These are phyloP conservation scores for Toxostoma redivivum DNA, from an alignment of 2,113 vertebrate genomes.

Conservation along the genomic window DNA sequence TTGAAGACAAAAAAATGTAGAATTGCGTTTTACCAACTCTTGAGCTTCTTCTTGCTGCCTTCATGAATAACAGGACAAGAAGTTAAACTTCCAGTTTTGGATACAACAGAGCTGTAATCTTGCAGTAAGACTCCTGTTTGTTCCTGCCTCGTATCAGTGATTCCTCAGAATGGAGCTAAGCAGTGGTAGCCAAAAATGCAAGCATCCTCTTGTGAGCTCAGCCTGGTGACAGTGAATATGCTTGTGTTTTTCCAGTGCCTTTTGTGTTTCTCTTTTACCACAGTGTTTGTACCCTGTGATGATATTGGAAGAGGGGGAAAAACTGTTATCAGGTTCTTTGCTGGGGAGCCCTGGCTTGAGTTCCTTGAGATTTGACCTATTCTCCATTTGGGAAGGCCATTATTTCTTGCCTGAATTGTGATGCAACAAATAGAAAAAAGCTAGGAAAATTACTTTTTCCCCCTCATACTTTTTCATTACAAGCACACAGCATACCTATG, in stretches of 20 bases:
- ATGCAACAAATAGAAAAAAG: not conserved
- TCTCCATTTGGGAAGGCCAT: not conserved
- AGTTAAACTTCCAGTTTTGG: not conserved
- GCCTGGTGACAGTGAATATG: not conserved
- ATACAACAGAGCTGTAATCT: not conserved
- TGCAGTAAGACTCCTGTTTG: not conserved
- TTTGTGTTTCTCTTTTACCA: not conserved
- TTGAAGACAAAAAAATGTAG: not conserved
- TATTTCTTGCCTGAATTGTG: not conserved
- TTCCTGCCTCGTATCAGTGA: not conserved
- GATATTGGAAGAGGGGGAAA: not conserved
- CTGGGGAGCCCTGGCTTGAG: not conserved
- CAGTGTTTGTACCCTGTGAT: not conserved
- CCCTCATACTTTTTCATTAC: not conserved
- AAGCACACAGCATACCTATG: fast-evolving
- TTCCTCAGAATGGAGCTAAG: not conserved
- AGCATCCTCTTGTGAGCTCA: not conserved
- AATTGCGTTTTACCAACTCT: not conserved
- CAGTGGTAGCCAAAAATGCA: not conserved
- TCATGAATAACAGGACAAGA: not conserved
- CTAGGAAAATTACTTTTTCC: not conserved
- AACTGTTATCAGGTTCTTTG: not conserved
- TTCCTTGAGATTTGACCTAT: not conserved
- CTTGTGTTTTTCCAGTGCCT: not conserved
- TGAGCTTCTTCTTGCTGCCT: not conserved